Evolutionary conservation across 2,113 vertebrate genomes (phyloP).

Genomic region (Aspidoscelis tigris): DNA sequence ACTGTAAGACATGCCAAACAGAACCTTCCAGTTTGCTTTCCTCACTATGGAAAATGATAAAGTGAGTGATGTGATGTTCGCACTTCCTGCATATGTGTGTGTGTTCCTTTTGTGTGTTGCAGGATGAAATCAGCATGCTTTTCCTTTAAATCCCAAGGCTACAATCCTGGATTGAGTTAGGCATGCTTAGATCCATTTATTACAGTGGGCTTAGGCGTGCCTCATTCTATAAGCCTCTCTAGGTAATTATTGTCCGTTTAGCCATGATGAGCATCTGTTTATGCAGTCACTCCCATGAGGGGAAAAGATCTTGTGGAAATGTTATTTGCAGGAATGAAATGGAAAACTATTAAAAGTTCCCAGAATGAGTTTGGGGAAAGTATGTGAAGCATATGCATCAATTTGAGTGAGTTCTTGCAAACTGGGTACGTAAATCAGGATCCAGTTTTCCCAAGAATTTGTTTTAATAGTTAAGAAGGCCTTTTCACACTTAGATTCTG

Average conservation of each 20-base stretch:
- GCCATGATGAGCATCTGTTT: not conserved
- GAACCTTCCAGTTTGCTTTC: not conserved
- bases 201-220: not conserved
- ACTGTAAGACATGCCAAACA: rapidly evolving
- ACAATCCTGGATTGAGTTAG: not conserved
- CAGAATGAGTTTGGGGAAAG: not conserved
- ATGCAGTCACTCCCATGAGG: not conserved
- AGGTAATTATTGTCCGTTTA: not conserved
- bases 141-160: not conserved
- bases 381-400: not conserved
- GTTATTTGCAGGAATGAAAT: not conserved
- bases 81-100: not conserved
- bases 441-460: no score
- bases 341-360: not conserved
- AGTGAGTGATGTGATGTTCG: not conserved
- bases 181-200: not conserved
- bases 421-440: no score
- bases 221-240: not conserved
- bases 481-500: no score
- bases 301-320: not conserved
- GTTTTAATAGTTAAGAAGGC: no score
- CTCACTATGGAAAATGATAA: slow-evolving; percentile 4
- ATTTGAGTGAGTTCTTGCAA: no score
- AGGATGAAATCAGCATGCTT: not conserved
- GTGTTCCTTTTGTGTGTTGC: not conserved